A percentile compares a stretch with the other conserved stretches of the same genome.
phyloP scores from a whole-genome alignment of 2,797 vertebrate genomes.

The Oreortyx pictus region DNA sequence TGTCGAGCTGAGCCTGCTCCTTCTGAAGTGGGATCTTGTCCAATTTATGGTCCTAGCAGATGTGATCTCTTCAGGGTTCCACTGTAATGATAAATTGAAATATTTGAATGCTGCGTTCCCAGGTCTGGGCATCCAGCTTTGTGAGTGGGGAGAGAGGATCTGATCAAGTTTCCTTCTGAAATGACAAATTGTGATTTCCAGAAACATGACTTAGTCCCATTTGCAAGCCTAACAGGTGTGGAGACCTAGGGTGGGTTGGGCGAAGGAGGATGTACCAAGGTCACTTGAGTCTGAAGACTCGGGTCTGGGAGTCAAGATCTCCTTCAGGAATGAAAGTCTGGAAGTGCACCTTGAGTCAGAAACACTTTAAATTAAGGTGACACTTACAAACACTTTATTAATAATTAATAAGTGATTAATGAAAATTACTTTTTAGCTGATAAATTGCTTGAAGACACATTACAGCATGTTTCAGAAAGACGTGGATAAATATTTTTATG shows the following conservation, averaged over 20 bases:
- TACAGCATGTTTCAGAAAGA: conserved; percentile 66
- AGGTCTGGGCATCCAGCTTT: conserved; percentile 35
- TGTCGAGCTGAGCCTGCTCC: conserved; percentile 53
- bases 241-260: neutral
- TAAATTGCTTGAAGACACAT: conserved; percentile 66
- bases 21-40: conserved; percentile 69
- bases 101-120: conserved; percentile 58
- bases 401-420: conserved; percentile 79
- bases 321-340: neutral
- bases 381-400: conserved; percentile 69
- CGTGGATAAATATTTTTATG: conserved; percentile 74
- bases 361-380: conserved; percentile 70
- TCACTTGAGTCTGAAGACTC: conserved; percentile 16
- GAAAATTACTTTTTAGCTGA: conserved; percentile 69
- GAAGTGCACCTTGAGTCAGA: conserved; percentile 30
- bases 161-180: conserved; percentile 52
- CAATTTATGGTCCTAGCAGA: conserved; percentile 70
- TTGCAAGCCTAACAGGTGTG: conserved; percentile 5
- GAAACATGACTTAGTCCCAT: conserved; percentile 17
- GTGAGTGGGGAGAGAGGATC: neutral
- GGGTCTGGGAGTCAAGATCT: neutral
- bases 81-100: conserved; percentile 77
- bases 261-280: conserved; percentile 17
- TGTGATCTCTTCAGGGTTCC: conserved; percentile 76
- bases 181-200: conserved; percentile 59